A percentile compares a stretch with the other conserved stretches of the same genome.
Conservation (phyloP, 2,113 vertebrate species). For the Ariopsis seemanni region DNA sequence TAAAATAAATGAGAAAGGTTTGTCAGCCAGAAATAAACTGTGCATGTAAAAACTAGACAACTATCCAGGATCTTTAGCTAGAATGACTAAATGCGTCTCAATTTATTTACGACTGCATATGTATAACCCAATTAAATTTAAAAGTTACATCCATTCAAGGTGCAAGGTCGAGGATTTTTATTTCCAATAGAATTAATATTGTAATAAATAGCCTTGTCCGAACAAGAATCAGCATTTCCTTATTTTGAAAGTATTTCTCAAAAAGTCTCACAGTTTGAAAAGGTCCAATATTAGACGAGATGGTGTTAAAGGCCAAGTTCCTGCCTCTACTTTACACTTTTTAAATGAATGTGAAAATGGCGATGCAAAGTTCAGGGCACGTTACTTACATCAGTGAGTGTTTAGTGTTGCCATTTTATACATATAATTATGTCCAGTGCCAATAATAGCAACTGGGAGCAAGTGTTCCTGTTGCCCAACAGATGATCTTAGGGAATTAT, state of each 20-base stretch:
- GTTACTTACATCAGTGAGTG: neutral
- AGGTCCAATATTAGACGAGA: neutral
- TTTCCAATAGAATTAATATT: neutral
- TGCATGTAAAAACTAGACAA: neutral
- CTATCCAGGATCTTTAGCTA: neutral
- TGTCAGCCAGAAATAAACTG: neutral
- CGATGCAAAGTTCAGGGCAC: neutral
- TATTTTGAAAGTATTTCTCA: neutral
- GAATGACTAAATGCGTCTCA: neutral
- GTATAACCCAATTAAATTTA: neutral
- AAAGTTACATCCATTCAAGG: neutral
- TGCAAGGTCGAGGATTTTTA: neutral
- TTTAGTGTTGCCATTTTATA: neutral
- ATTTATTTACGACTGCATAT: slow-evolving; percentile 3
- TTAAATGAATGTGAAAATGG: neutral
- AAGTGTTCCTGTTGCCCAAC: neutral
- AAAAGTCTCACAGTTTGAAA: neutral
- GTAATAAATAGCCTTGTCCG: neutral
- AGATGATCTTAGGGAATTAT: slow-evolving; percentile 9
- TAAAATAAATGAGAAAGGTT: neutral
- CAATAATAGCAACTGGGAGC: neutral
- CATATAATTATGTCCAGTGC: neutral
- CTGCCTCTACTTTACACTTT: neutral
- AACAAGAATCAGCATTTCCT: neutral
- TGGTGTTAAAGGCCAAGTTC: neutral